Evolutionary conservation across 1,140 invertebrate species (phyloP).

Genomic region (Protaetia brevitarsis): DNA sequence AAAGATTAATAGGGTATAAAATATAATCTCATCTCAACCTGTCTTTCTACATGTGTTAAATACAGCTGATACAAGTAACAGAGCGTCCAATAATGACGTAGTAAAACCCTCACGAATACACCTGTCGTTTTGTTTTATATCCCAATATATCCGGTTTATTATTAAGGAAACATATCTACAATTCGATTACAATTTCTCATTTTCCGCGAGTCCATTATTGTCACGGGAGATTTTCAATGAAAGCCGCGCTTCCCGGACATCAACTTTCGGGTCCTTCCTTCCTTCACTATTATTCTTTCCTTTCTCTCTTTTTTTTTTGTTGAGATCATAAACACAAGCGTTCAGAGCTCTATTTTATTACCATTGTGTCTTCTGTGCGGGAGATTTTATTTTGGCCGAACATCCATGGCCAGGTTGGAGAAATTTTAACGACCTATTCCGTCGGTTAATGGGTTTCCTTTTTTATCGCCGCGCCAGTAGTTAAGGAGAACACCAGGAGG

Average conservation of each 20-base stretch:
- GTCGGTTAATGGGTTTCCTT: slow-evolving; percentile 13
- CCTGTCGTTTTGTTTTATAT: slow-evolving; percentile 11
- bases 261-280: neutral
- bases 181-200: slow-evolving; percentile 17
- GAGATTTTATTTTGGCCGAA: slow-evolving; percentile 12
- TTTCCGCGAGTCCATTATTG: neutral
- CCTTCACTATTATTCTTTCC: neutral
- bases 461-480: slow-evolving; percentile 5
- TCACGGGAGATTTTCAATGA: slow-evolving; percentile 1
- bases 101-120: neutral
- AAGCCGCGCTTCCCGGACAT: neutral
- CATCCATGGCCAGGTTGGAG: neutral
- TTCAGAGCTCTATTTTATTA: slow-evolving; percentile 15
- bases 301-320: neutral
- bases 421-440: slow-evolving; percentile 16
- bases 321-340: slow-evolving; percentile 10
- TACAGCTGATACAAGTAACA: neutral
- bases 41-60: neutral
- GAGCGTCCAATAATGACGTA: neutral
- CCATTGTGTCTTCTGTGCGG: slow-evolving; percentile 11
- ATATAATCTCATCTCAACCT: neutral
- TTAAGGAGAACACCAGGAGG: neutral
- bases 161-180: slow-evolving; percentile 4
- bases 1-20: too few species aligned
- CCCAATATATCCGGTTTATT: slow-evolving; percentile 6